A percentile compares a stretch with the other conserved stretches of the same genome.
Conservation (phyloP, 2,888 invertebrate genomes). For the Perizoma flavofasciatum region DNA sequence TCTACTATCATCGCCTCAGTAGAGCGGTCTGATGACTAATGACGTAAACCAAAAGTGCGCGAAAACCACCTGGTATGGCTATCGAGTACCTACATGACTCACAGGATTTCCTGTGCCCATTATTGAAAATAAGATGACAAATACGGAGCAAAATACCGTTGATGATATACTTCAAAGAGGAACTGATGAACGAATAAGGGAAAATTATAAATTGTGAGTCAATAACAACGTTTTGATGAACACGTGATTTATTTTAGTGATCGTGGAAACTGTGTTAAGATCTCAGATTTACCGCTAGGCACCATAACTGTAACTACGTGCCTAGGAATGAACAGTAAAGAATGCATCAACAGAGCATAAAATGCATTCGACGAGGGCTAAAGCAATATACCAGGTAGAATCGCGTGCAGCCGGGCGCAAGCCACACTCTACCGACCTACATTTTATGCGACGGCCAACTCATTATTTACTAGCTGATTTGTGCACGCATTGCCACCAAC, state of each 20-base stretch:
- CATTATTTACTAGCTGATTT: conserved; percentile 69
- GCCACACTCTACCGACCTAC: conserved; percentile 79
- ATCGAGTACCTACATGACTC: conserved; percentile 60
- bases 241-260: neutral
- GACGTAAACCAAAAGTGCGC: conserved; percentile 76
- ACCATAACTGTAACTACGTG: conserved; percentile 39
- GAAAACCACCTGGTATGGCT: conserved; percentile 63
- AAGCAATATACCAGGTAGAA: conserved; percentile 54
- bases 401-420: conserved; percentile 73
- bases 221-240: neutral
- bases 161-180: neutral
- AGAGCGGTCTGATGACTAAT: conserved; percentile 57
- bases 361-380: conserved; percentile 48
- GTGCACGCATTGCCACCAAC: conserved; percentile 61
- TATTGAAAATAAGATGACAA: conserved; percentile 40
- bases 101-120: conserved; percentile 60
- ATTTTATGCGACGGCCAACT: conserved; percentile 76
- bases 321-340: conserved; percentile 51
- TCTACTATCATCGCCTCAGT: conserved; percentile 42
- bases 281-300: conserved; percentile 42
- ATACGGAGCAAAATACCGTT: conserved; percentile 26
- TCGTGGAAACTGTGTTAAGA: conserved; percentile 12
- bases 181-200: neutral
- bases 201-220: neutral
- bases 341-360: conserved; percentile 56